Conservation (phyloP, 2,888 invertebrate genomes). For the Drosophila kambysellisi region DNA sequence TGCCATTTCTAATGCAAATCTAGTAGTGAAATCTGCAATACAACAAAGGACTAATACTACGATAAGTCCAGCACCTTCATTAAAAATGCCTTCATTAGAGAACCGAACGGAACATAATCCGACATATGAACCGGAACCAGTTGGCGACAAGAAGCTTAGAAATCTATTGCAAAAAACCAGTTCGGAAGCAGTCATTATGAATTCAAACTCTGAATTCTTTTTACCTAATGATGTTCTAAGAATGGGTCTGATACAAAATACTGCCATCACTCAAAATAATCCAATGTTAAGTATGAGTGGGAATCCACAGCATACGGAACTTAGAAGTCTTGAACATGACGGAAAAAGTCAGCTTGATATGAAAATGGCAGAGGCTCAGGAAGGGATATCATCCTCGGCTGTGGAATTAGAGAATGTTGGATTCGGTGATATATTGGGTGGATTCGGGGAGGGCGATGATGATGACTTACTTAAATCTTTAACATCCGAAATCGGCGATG, state of each 20-base stretch:
- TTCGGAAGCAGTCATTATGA: constrained; percentile 61
- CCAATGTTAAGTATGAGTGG: constrained; percentile 74
- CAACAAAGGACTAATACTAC: constrained; percentile 41
- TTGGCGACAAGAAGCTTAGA: constrained; percentile 62
- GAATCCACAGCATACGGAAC: constrained; percentile 57
- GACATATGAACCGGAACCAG: constrained; percentile 50
- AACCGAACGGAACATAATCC: constrained; percentile 57
- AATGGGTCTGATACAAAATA: constrained; percentile 60
- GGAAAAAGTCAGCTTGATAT: constrained; percentile 54
- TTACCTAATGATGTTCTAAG: constrained; percentile 61
- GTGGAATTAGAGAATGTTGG: constrained; percentile 86
- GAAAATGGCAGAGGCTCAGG: constrained; percentile 87
- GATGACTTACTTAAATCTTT: constrained; percentile 91
- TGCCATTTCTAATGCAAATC: constrained; percentile 47
- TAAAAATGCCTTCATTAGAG: constrained; percentile 53
- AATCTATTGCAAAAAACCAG: constrained; percentile 69
- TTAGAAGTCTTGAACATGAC: constrained; percentile 62
- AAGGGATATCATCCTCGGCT: constrained; percentile 80
- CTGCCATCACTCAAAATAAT: constrained; percentile 66
- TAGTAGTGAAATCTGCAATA: constrained; percentile 55
- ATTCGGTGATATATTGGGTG: constrained; percentile 92
- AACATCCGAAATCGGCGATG: constrained; percentile 94
- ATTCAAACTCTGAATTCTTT: constrained; percentile 60
- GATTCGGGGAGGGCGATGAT: constrained; percentile 94
- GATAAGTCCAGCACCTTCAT: constrained; percentile 24